Evolutionary conservation across 2,797 vertebrate species (phyloP), one percentile per base, ranked within the genome.

Genomic region (Chelidonichthys spinosus): DNA sequence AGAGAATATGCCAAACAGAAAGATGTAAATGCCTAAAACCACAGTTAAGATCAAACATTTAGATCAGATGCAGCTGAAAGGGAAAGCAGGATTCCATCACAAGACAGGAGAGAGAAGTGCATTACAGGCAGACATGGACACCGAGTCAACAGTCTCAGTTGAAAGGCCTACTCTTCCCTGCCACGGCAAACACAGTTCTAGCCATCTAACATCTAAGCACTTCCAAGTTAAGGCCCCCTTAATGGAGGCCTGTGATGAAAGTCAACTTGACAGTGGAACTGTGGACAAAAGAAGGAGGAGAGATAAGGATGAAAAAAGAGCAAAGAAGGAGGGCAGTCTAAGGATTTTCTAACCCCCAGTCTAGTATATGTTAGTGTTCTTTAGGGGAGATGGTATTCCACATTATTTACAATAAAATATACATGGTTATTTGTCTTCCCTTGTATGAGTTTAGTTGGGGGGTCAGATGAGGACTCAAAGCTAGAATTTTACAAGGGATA

Each of bases 171-270:
- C 52, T 58, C 63, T 63, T 59, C 18, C 74, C 58, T 63, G 64
- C 62, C 59, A 56, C 15, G 11, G 54, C 37, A 64, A 63, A 69
- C 40, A 63, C 44, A 56, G 46, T 43, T 56, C 36, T n/a, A 68
- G 53, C 64, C 8, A 6, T 80, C 68, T 63, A 53, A 36, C 40
- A 53, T 74, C 33, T 32, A 39, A 70, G 58, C 55, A 63, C 78
- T 81, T 77, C 60, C 14, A 69, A 72, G 67, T 72, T 78, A 66
- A 76, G 65, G 55, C 56, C 55, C 72, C 56, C 25, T 83, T 78
- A 81, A 72, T 78, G 25, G 73, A 79, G 69, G 68, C 56, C 36
- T 83, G 69, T 74, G 78, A 81, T 81, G 43, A 84, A 83, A 84
- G 63, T 72, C 77, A 81, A 76, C 47, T 69, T 61, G 33, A 66